Conservation (phyloP, 2,888 invertebrate genomes). For the Caenorhabditis imperialis region DNA sequence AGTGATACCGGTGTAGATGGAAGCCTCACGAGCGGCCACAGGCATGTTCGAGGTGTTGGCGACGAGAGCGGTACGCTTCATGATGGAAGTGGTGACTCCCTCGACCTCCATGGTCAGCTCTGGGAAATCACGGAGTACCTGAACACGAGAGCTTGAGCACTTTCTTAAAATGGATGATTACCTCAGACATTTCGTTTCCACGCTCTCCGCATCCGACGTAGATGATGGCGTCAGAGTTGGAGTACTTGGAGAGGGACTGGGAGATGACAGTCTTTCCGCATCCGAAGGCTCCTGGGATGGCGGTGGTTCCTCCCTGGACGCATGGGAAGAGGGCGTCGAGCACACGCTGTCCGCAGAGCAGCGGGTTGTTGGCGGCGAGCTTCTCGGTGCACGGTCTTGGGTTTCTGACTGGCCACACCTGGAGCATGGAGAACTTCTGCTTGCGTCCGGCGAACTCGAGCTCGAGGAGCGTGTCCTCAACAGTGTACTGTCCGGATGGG, state of each 20-base stretch:
- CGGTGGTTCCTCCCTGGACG: constrained; percentile 80
- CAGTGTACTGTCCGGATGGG: constrained; percentile 91
- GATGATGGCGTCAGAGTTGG: constrained; percentile 98
- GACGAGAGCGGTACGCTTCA: constrained; percentile 98
- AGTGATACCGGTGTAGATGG: constrained; percentile 98
- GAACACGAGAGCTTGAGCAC: no score
- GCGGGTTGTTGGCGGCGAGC: constrained; percentile 96
- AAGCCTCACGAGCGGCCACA: constrained; percentile 99
- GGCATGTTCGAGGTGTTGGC: constrained; percentile 99
- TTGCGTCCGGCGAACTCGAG: constrained; percentile 98
- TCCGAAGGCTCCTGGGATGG: constrained; percentile 87
- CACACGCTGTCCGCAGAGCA: constrained; percentile 97
- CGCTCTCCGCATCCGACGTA: constrained; percentile 99
- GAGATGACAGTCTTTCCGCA: constrained; percentile 99
- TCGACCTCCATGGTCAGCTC: constrained; percentile 97
- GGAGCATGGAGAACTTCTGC: constrained; percentile 93
- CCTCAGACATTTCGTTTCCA: constrained; percentile 99
- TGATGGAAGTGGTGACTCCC: constrained; percentile 93
- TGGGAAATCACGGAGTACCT: constrained; percentile 93
- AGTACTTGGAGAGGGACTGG: constrained; percentile 98
- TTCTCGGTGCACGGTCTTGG: constrained; percentile 97
- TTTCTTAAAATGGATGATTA: no score
- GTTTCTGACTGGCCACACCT: constrained; percentile 97
- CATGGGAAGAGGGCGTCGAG: constrained; percentile 97
- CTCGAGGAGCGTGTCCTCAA: constrained; percentile 94